Conservation (phyloP, 2,113 vertebrate species). For the Oreochromis spilurus region DNA sequence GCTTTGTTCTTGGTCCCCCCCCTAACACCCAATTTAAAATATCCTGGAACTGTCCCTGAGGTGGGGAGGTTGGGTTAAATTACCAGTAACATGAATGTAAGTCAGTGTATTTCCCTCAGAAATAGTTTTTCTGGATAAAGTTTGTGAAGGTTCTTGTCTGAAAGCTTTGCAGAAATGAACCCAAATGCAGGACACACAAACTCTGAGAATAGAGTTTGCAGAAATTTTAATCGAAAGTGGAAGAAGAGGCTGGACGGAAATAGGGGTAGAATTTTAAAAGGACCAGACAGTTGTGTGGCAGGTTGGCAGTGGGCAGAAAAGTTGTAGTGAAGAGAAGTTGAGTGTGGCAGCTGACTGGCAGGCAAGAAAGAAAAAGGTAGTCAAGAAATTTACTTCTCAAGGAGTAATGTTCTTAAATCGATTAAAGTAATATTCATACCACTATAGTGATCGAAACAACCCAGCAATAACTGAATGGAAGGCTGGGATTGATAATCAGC, state of each 20-base stretch:
- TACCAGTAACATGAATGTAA: not conserved
- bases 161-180: not conserved
- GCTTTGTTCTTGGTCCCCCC: not conserved
- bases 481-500: not conserved
- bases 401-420: not conserved
- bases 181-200: not conserved
- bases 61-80: not conserved
- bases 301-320: not conserved
- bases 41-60: not conserved
- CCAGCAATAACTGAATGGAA: not conserved
- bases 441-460: not conserved
- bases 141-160: not conserved
- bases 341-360: not conserved
- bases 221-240: not conserved
- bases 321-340: not conserved
- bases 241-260: not conserved
- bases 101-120: not conserved
- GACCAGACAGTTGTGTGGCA: not conserved
- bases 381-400: not conserved
- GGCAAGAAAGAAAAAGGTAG: not conserved
- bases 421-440: not conserved
- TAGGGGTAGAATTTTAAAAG: not conserved
- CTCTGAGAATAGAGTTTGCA: not conserved
- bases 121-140: rapidly evolving
- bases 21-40: not conserved